These are phyloP conservation scores for Argopecten irradians DNA, from an alignment of 1,140 invertebrate species.

Conservation along the genomic window DNA sequence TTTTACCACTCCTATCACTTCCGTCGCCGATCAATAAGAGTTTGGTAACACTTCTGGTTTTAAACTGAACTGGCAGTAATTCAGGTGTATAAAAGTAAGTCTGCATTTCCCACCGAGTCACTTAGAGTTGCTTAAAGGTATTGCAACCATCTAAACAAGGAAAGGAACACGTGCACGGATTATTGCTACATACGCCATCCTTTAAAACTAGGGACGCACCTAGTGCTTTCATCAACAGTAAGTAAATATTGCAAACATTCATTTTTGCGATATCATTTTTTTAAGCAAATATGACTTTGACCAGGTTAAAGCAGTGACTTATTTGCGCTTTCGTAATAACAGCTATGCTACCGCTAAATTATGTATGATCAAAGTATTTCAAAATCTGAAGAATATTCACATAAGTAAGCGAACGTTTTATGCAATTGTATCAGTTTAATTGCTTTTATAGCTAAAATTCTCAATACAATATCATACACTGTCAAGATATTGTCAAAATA, in stretches of 20 bases:
- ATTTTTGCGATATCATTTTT: no score
- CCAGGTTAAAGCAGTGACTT: no score
- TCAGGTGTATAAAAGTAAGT: not conserved
- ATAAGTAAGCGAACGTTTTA: no score
- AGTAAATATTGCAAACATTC: not conserved
- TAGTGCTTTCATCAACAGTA: not conserved
- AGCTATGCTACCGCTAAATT: no score
- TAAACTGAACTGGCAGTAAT: not conserved
- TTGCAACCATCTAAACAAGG: not conserved
- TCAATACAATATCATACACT: no score
- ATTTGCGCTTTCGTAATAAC: no score
- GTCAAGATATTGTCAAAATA: no score
- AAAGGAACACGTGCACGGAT: not conserved
- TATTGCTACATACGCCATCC: not conserved
- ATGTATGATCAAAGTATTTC: no score
- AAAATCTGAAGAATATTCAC: no score
- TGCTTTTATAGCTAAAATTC: no score
- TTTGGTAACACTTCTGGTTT: not conserved
- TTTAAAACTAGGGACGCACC: not conserved
- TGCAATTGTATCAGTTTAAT: no score
- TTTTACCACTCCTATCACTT: not conserved
- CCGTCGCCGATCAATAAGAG: not conserved
- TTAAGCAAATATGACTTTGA: no score
- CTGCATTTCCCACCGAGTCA: not conserved
- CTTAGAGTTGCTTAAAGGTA: not conserved